These are phyloP conservation scores for Sympetrum striolatum DNA, from an alignment of 2,888 invertebrate genomes.

Conservation along the genomic window DNA sequence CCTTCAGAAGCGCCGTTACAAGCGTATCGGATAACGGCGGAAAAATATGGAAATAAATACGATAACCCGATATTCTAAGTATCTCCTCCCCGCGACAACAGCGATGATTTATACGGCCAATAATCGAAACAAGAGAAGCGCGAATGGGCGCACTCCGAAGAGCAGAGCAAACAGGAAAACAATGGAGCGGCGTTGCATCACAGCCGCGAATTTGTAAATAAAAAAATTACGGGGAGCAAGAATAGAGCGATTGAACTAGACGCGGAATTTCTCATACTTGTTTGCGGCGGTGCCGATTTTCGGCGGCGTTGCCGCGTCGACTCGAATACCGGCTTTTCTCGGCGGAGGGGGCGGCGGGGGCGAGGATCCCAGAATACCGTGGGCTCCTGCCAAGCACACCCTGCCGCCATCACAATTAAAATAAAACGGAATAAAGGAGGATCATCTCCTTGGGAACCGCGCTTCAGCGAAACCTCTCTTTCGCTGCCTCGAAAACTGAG, in stretches of 20 bases:
- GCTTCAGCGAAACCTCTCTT: background rate
- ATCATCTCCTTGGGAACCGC: conserved; percentile 24
- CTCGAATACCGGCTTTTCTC: background rate
- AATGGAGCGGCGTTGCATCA: background rate
- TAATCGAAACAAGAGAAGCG: no score
- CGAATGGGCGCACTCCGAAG: no score
- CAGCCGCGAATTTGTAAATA: background rate
- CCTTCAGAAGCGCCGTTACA: no score
- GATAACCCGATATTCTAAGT: no score
- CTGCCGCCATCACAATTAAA: conserved; percentile 41
- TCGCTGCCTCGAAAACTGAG: background rate
- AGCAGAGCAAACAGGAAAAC: background rate
- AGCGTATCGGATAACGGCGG: no score
- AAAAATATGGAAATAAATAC: no score
- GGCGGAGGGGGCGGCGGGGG: background rate
- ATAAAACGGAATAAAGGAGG: conserved; percentile 2
- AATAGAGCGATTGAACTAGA: conserved; percentile 8
- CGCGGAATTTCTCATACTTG: conserved; percentile 39
- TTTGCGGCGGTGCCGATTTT: conserved; percentile 11
- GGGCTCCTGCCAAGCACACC: conserved; percentile 42
- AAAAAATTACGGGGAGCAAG: background rate
- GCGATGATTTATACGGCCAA: no score
- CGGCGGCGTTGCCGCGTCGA: background rate
- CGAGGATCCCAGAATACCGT: conserved; percentile 37
- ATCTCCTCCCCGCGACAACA: no score